These are phyloP conservation scores for Phalacrocorax carbo DNA, from an alignment of 2,113 vertebrate genomes.

Conservation along the genomic window DNA sequence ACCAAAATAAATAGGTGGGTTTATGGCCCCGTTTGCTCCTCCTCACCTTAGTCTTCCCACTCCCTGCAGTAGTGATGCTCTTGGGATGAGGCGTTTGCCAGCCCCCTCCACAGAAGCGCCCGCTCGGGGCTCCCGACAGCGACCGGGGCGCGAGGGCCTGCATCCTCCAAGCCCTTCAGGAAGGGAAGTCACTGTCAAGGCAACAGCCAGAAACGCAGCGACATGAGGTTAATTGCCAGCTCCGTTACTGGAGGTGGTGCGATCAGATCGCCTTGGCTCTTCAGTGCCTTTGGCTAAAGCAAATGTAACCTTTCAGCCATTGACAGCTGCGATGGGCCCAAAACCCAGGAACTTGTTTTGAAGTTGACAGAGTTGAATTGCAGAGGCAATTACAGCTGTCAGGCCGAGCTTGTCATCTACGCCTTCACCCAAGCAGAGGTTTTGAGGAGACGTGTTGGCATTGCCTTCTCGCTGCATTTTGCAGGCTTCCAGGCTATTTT, in stretches of 20 bases:
- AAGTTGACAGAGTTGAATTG: not conserved
- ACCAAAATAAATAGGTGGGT: not conserved
- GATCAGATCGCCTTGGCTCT: not conserved
- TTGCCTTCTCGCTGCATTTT: not conserved
- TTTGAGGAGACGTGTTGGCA: not conserved
- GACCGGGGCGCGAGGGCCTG: accelerated
- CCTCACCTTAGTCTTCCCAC: not conserved
- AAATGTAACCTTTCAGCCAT: not conserved
- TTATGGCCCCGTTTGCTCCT: not conserved
- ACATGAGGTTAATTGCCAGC: not conserved
- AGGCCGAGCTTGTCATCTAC: not conserved
- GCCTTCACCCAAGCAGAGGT: not conserved
- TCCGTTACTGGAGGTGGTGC: accelerated
- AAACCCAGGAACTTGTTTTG: not conserved
- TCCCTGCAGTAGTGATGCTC: accelerated
- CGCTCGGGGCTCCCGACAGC: accelerated
- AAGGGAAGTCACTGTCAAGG: not conserved
- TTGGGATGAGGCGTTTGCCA: not conserved
- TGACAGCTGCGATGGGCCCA: not conserved
- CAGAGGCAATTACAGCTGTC: not conserved
- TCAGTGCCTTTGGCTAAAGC: not conserved
- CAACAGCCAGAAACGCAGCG: accelerated
- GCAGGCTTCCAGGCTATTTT: not conserved
- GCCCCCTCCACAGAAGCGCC: accelerated
- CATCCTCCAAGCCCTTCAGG: accelerated